Evolutionary conservation across 2,888 invertebrate species (phyloP).

Genomic region (Hecatera dysodea): DNA sequence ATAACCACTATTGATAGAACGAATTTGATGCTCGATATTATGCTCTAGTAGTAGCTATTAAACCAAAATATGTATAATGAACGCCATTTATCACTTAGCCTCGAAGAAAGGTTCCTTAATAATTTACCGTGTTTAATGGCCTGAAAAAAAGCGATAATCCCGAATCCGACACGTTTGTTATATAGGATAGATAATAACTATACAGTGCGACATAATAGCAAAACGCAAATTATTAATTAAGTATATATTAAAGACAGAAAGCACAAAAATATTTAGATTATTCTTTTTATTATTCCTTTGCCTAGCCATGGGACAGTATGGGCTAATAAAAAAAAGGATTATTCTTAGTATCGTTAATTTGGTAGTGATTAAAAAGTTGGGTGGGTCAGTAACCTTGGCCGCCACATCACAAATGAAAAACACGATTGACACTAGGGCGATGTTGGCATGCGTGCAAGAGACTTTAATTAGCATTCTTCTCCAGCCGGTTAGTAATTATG

Average conservation of each 20-base stretch:
- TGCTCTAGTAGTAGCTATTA: neutral
- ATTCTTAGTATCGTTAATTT: neutral
- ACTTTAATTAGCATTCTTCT: constrained; percentile 72
- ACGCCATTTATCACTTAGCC: constrained; percentile 17
- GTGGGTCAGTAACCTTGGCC: constrained; percentile 26
- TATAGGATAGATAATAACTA: neutral
- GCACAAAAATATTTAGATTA: too few species aligned
- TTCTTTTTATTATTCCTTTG: too few species aligned
- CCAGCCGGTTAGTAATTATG: constrained; percentile 68
- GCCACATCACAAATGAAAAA: constrained; percentile 65
- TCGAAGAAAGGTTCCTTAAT: constrained; percentile 35
- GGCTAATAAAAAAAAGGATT: too few species aligned
- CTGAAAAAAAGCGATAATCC: constrained; percentile 27
- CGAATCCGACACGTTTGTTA: constrained; percentile 14
- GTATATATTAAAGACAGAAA: too few species aligned
- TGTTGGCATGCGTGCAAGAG: constrained; percentile 65
- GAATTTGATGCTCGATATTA: neutral
- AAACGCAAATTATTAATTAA: neutral
- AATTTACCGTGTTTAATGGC: constrained; percentile 35
- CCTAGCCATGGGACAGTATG: too few species aligned
- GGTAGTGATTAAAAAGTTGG: too few species aligned
- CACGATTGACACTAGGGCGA: constrained; percentile 71
- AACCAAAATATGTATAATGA: constrained; percentile 36
- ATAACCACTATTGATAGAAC: neutral
- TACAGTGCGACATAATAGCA: neutral